These are phyloP conservation scores for Antheraea yamamai DNA, from an alignment of 2,888 invertebrate genomes.

Conservation along the genomic window DNA sequence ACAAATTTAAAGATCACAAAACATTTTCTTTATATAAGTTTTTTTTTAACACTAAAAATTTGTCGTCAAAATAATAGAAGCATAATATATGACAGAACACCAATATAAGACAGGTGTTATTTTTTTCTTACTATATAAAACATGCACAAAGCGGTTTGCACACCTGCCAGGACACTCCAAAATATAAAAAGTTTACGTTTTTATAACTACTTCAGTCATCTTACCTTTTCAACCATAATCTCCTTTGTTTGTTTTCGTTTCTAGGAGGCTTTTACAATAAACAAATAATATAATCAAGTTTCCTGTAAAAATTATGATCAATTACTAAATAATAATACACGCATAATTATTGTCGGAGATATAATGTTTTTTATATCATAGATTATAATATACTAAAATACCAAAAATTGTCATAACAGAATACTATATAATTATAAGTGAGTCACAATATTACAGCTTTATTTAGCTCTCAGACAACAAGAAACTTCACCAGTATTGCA, in stretches of 20 bases:
- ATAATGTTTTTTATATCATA: not conserved
- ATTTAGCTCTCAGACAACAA: too few relatives aligned
- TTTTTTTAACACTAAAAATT: slow-evolving; percentile 27
- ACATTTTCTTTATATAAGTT: slow-evolving; percentile 28
- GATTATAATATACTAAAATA: not conserved
- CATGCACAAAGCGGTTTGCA: not conserved
- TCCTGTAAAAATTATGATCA: not conserved
- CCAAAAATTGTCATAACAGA: not conserved
- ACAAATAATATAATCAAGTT: slow-evolving; percentile 27
- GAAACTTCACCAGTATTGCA: too few relatives aligned
- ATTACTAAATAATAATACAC: not conserved
- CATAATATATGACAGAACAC: slow-evolving; percentile 4
- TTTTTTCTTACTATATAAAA: slow-evolving; percentile 21
- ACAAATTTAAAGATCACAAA: slow-evolving; percentile 28
- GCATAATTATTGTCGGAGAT: not conserved
- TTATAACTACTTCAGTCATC: slow-evolving; percentile 24
- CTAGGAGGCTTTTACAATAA: not conserved
- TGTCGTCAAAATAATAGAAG: slow-evolving; percentile 16
- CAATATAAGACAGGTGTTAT: slow-evolving; percentile 37
- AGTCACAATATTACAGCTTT: not conserved
- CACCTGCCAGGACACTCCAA: slow-evolving; percentile 32
- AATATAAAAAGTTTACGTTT: not conserved
- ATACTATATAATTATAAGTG: not conserved
- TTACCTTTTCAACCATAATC: slow-evolving; percentile 62
- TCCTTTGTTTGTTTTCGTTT: slow-evolving; percentile 27